These are phyloP conservation scores for Argyrosomus japonicus DNA, from an alignment of 2,113 vertebrate species.

Conservation along the genomic window DNA sequence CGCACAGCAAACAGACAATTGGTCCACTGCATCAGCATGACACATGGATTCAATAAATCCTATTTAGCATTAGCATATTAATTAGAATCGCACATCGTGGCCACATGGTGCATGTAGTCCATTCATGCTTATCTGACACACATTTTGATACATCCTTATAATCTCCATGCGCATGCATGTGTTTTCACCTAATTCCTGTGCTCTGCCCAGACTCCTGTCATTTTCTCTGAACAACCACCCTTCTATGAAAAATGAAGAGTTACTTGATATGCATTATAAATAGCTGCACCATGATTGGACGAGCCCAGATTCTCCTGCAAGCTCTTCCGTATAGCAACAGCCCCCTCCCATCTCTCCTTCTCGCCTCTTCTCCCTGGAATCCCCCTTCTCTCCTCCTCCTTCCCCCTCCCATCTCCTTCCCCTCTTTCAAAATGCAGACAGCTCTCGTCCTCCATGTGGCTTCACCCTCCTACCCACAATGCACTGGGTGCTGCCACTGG, in stretches of 20 bases:
- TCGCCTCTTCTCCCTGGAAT: slow-evolving; percentile 68
- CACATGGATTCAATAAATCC: slow-evolving; percentile 72
- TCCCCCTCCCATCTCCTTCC: slow-evolving; percentile 37
- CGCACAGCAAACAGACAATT: slow-evolving; percentile 2
- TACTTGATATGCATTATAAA: slow-evolving; percentile 84
- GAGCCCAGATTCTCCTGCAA: slow-evolving; percentile 71
- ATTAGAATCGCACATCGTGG: slow-evolving; percentile 58
- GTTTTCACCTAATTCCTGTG: slow-evolving; percentile 48
- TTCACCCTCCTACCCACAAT: slow-evolving; percentile 76
- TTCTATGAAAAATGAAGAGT: slow-evolving; percentile 78
- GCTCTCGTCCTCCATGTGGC: slow-evolving; percentile 69
- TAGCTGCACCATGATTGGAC: slow-evolving; percentile 80
- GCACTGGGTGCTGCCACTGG: slow-evolving; percentile 65
- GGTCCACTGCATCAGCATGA: slow-evolving; percentile 47
- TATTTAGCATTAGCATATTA: slow-evolving; percentile 67
- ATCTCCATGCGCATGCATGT: slow-evolving; percentile 44
- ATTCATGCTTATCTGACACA: slow-evolving; percentile 70
- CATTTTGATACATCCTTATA: slow-evolving; percentile 50
- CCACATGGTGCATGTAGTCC: slow-evolving; percentile 60
- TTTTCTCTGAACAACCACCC: slow-evolving; percentile 51
- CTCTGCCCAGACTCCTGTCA: slow-evolving; percentile 55
- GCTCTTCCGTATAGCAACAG: slow-evolving; percentile 87
- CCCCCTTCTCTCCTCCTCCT: slow-evolving; percentile 52
- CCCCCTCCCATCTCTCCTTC: slow-evolving; percentile 70
- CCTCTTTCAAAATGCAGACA: slow-evolving; percentile 58